Evolutionary conservation across 53 echinoderm and acorn worm species (phyloP).

Genomic region (Stichopus horrens): DNA sequence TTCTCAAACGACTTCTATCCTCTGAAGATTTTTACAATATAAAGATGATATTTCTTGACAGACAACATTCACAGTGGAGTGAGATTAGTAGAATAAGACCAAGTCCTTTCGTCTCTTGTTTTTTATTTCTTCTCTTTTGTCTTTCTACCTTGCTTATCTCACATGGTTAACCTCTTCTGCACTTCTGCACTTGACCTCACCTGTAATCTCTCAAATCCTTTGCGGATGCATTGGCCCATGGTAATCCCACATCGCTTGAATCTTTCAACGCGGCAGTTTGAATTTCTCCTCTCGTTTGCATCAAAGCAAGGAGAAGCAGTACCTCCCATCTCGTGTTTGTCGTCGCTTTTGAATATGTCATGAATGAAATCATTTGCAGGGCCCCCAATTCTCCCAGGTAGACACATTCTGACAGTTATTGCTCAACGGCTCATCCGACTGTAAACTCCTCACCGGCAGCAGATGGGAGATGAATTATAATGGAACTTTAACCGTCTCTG

Average conservation of each 20-base stretch:
- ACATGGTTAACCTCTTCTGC: not conserved
- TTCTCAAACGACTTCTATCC: too few relatives aligned
- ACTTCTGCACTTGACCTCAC: not conserved
- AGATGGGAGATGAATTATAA: constrained; percentile 1
- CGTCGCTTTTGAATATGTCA: not conserved
- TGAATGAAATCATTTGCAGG: not conserved
- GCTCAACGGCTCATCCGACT: constrained; percentile 5
- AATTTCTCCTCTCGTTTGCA: not conserved
- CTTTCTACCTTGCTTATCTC: too few relatives aligned
- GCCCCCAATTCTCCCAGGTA: not conserved
- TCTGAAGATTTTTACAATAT: too few relatives aligned
- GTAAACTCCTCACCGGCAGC: not conserved
- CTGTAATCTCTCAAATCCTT: not conserved
- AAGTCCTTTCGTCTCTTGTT: too few relatives aligned
- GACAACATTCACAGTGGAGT: too few relatives aligned
- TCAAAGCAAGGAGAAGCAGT: not conserved
- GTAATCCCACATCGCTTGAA: not conserved
- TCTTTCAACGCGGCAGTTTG: not conserved
- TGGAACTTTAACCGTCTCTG: not conserved
- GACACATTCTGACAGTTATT: constrained; percentile 11
- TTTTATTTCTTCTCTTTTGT: too few relatives aligned
- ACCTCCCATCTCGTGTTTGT: not conserved
- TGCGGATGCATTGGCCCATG: not conserved
- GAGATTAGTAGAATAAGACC: too few relatives aligned
- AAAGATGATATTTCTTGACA: too few relatives aligned